Base-by-base conservation (phyloP, 2,797 vertebrate genomes). In the Sciurus vulgaris region DNA sequence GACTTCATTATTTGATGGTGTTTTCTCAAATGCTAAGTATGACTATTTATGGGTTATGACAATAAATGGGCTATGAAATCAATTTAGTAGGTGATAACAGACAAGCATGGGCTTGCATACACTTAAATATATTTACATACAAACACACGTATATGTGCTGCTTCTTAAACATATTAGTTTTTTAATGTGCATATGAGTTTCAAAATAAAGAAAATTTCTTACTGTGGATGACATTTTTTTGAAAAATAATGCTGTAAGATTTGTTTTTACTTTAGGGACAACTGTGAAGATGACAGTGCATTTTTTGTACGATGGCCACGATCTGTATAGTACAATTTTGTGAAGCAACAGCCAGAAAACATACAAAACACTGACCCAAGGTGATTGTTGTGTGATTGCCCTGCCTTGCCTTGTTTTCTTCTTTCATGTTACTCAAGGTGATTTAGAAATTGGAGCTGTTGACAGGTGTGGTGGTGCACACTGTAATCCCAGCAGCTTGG, bases 141-240 rank as follows among this genome's bases (percentile, higher is more conserved):
- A 82, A 2, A 61, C 0, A 51, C 44, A 69, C 3, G 69, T 26
- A 12, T 5, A 77, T n/a, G 7, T 3, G 61, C 35, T 59, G 35
- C 61, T 89, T 22, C 11, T 63, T 54, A 85, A 81, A 69, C 17
- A 24, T 54, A 33, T 85, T 61, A 59, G 47, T 67, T 82, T 76
- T 85, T 91, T 54, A 33, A 41, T 26, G 28, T 76, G 33, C 47
- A 65, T 7, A 44, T 14, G 56, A 63, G 59, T 69, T 61, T 96
- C 59, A 61, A 96, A 92, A 47, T 61, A 56, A 89, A 76, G 17
- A n/a, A 14, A 56, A 85, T 76, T 88, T 92, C 81, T 89, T 73
- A 76, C 4, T 49, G 5, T 10, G 20, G 8, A 65, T 35, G 33
- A 24, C 11, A 85, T 72, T 65, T 91, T 70, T 28, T 6, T 89